Conservation (phyloP, 2,797 vertebrate genomes). For the Tangara arthus region DNA sequence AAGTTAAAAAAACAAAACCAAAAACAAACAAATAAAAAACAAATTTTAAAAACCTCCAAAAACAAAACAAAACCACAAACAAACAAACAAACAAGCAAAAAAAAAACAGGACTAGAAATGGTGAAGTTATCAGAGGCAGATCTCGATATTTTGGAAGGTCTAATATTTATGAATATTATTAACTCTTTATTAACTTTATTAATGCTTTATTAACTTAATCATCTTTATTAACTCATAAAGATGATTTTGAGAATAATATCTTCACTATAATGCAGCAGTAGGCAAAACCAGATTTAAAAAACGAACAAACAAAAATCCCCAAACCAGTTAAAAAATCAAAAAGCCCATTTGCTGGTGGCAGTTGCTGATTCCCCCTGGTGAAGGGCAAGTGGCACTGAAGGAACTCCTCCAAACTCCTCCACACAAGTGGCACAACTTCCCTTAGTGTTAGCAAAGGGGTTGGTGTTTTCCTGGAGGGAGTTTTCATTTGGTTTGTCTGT, state of each 20-base stretch:
- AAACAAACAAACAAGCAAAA: too few relatives aligned
- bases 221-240: not conserved
- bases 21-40: not conserved
- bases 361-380: not conserved
- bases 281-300: not conserved
- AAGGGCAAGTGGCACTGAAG: not conserved
- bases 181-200: not conserved
- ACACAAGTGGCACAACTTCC: fast-evolving
- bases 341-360: not conserved
- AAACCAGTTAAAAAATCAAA: not conserved
- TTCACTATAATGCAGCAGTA: not conserved
- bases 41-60: not conserved
- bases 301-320: fast-evolving
- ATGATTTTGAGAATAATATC: not conserved
- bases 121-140: not conserved
- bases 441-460: not conserved
- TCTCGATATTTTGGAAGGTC: not conserved
- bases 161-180: not conserved
- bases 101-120: not conserved
- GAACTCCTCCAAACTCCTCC: not conserved
- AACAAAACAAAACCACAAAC: too few relatives aligned
- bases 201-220: not conserved
- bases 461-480: not conserved
- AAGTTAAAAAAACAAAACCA: not conserved
- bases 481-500: not conserved